phyloP scores from a whole-genome alignment of 2,797 vertebrate genomes.

The Prionace glauca region DNA sequence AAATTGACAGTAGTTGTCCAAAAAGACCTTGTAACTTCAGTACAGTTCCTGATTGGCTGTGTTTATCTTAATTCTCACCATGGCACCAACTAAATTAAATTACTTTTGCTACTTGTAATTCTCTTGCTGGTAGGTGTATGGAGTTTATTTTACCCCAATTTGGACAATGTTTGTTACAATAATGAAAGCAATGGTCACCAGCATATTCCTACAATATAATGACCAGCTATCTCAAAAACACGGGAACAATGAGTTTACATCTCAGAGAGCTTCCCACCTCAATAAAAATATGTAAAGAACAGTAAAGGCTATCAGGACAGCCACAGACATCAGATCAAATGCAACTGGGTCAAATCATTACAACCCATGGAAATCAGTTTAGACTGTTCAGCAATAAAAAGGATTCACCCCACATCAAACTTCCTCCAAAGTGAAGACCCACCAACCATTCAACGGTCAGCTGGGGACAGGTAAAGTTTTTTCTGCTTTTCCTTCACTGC shows the following conservation, averaged over 20 bases:
- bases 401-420: not conserved
- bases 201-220: not conserved
- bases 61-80: not conserved
- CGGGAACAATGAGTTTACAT: not conserved
- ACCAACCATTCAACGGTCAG: not conserved
- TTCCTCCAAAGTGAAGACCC: not conserved
- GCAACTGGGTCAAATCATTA: not conserved
- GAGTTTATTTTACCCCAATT: not conserved
- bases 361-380: not conserved
- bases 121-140: not conserved
- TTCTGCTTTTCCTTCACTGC: not conserved
- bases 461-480: not conserved
- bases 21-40: not conserved
- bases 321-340: not conserved
- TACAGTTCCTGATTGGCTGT: not conserved
- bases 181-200: not conserved
- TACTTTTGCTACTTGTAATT: not conserved
- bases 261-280: too few species aligned
- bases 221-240: not conserved
- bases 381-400: not conserved
- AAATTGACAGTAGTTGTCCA: not conserved
- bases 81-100: not conserved
- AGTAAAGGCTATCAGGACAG: not conserved
- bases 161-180: not conserved
- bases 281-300: not conserved